Conservation (phyloP, 2,113 vertebrate genomes). For the Indri indri region DNA sequence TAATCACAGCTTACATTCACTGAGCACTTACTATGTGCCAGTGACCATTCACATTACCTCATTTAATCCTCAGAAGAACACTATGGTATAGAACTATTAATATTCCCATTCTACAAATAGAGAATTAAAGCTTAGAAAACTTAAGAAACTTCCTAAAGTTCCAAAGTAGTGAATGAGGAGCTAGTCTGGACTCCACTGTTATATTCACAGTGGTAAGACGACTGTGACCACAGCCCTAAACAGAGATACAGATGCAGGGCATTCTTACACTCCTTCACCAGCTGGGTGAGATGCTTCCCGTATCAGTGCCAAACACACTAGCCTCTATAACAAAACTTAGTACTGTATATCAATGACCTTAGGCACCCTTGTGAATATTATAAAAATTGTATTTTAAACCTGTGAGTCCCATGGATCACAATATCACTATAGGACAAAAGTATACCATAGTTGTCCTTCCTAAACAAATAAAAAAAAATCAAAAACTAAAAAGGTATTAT, state of each 20-base stretch:
- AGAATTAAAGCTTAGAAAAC: slow-evolving; percentile 19
- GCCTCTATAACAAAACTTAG: not conserved
- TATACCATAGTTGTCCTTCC: not conserved
- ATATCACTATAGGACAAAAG: not conserved
- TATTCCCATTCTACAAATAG: not conserved
- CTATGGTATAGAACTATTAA: not conserved
- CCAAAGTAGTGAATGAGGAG: not conserved
- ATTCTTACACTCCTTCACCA: not conserved
- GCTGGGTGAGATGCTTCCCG: not conserved
- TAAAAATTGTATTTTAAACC: slow-evolving; percentile 33
- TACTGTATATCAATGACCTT: not conserved
- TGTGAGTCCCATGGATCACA: not conserved
- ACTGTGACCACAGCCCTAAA: not conserved
- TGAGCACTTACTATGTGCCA: not conserved
- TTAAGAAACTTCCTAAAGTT: slow-evolving; percentile 35
- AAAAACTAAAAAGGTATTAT: not conserved
- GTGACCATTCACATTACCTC: not conserved
- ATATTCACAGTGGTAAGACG: not conserved
- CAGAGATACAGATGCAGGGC: not conserved
- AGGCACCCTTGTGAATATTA: not conserved
- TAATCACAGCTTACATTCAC: not conserved
- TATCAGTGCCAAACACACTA: not conserved
- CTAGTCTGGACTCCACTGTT: not conserved
- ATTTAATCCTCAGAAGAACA: not conserved
- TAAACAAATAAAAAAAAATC: slow-evolving; percentile 26